phyloP scores from a whole-genome alignment of 2,113 vertebrate genomes.

The Pangasianodon gigas region DNA sequence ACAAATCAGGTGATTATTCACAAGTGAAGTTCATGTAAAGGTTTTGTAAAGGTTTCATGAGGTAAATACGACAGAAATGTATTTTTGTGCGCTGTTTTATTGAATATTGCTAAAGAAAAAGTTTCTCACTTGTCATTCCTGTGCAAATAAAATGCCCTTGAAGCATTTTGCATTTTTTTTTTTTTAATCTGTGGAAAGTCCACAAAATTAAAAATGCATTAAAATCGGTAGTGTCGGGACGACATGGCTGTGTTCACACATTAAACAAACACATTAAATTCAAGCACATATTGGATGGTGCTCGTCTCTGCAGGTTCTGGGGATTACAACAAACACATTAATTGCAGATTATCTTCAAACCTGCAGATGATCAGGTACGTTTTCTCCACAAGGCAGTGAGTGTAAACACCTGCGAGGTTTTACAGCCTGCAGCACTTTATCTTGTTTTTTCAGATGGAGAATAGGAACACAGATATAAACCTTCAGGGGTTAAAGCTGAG shows the following conservation, averaged over 20 bases:
- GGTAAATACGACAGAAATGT: no score
- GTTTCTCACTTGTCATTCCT: not conserved
- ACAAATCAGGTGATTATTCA: not conserved
- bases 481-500: not conserved
- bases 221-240: not conserved
- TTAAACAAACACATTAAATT: not conserved
- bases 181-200: not conserved
- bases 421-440: not conserved
- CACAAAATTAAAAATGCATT: not conserved
- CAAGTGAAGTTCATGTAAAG: not conserved
- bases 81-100: not conserved
- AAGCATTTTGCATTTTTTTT: not conserved
- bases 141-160: not conserved
- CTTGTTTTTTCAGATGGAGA: not conserved
- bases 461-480: not conserved
- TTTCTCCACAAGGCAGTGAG: not conserved
- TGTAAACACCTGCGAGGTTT: not conserved
- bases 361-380: not conserved
- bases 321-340: not conserved
- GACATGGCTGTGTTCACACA: not conserved
- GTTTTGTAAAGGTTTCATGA: not conserved
- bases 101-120: not conserved
- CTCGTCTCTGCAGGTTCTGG: not conserved
- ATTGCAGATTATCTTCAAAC: constrained; percentile 14
- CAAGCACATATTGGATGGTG: no score